A percentile compares a stretch with the other conserved stretches of the same genome.
Evolutionary conservation across 2,797 vertebrate species (phyloP).

Genomic region (Coilia nasus): DNA sequence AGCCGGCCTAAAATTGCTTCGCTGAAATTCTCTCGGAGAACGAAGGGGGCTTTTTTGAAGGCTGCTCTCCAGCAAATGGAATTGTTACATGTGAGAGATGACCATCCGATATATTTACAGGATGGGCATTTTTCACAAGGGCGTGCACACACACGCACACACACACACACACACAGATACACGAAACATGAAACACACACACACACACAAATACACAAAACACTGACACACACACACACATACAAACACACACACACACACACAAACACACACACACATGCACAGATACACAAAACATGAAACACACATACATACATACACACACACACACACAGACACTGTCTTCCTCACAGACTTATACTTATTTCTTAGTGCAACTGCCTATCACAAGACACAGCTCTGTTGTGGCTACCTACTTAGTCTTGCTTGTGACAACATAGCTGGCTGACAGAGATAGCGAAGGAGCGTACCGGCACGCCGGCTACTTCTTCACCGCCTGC

Average conservation of each 20-base stretch:
- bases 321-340: background rate
- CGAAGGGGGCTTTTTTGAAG: background rate
- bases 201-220: too few relatives aligned
- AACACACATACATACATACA: too few relatives aligned
- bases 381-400: slow-evolving; percentile 1
- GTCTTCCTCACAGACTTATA: background rate
- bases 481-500: slow-evolving; percentile 6
- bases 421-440: slow-evolving; percentile 6
- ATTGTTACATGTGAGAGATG: slow-evolving; percentile 9
- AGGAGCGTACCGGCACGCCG: background rate
- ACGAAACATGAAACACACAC: too few relatives aligned
- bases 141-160: background rate
- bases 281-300: too few relatives aligned
- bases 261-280: too few relatives aligned
- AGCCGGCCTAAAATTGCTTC: slow-evolving; percentile 9
- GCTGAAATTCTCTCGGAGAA: slow-evolving; percentile 3
- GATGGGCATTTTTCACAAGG: background rate
- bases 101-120: slow-evolving; percentile 17
- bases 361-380: background rate
- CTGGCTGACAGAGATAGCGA: slow-evolving; percentile 11
- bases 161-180: background rate
- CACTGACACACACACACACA: too few relatives aligned
- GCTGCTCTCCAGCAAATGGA: slow-evolving; percentile 15
- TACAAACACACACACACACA: too few relatives aligned
- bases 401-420: slow-evolving; percentile 25